Conservation (phyloP, 2,113 vertebrate genomes). For the Okapia johnstoni region DNA sequence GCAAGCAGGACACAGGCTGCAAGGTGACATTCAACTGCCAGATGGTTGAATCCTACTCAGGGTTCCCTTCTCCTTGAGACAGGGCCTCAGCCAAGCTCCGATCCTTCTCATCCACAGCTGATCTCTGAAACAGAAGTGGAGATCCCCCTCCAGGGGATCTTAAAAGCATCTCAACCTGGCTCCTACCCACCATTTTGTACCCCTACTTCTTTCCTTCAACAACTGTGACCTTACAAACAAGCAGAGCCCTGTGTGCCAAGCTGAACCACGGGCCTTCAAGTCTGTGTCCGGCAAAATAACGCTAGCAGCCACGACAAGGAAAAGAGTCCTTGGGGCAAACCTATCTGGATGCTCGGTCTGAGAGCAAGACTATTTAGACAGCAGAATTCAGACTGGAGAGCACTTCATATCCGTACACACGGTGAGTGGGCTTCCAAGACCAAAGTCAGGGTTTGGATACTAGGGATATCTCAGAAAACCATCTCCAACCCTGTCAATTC, state of each 20-base stretch:
- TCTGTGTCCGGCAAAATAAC: fast-evolving
- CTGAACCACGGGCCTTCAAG: fast-evolving
- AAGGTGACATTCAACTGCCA: not conserved
- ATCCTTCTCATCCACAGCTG: not conserved
- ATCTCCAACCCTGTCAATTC: fast-evolving
- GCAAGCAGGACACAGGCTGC: not conserved
- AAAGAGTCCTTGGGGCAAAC: too few relatives aligned
- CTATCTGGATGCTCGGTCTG: fast-evolving
- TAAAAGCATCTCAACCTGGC: fast-evolving
- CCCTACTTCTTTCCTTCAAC: not conserved
- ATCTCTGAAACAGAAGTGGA: not conserved
- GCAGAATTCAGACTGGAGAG: fast-evolving
- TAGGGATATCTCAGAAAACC: fast-evolving
- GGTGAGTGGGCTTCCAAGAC: too few relatives aligned
- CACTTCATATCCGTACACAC: fast-evolving
- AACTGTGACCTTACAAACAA: not conserved
- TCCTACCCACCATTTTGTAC: too few relatives aligned
- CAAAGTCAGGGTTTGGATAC: not conserved
- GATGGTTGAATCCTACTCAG: too few relatives aligned
- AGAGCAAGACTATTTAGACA: not conserved
- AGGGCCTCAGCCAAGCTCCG: fast-evolving
- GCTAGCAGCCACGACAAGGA: fast-evolving
- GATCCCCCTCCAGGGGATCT: too few relatives aligned
- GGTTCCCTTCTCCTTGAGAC: not conserved
- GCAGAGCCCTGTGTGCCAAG: fast-evolving